phyloP scores from a whole-genome alignment of 2,113 vertebrate species.

The Gasterosteus aculeatus region DNA sequence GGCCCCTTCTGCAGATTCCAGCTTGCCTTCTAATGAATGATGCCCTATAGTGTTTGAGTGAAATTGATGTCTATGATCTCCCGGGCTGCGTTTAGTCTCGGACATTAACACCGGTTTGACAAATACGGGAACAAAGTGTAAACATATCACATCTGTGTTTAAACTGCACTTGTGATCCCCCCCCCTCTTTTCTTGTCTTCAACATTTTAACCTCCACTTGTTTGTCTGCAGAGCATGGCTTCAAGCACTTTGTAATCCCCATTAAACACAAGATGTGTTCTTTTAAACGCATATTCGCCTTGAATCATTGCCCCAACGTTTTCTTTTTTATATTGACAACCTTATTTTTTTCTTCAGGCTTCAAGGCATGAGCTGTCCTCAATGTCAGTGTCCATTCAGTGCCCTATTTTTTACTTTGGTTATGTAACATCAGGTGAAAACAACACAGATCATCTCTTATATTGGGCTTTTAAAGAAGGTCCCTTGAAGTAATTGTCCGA shows the following conservation, averaged over 20 bases:
- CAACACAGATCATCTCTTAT: constrained; percentile 4
- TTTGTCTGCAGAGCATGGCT: neutral
- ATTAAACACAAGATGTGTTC: neutral
- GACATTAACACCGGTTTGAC: neutral
- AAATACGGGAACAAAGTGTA: constrained; percentile 21
- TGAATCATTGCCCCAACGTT: neutral
- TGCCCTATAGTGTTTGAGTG: neutral
- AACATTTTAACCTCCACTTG: neutral
- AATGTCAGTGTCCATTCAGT: neutral
- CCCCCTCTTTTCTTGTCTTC: neutral
- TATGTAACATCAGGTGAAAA: constrained; percentile 32
- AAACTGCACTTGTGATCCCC: neutral
- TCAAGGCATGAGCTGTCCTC: constrained; percentile 21
- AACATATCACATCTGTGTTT: neutral
- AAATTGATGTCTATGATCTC: constrained; percentile 19
- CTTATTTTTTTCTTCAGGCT: neutral
- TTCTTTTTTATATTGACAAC: neutral
- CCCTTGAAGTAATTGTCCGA: constrained; percentile 2
- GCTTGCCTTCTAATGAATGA: neutral
- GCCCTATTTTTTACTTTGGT: constrained; percentile 1
- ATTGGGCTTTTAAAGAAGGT: constrained; percentile 9
- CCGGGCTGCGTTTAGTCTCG: neutral
- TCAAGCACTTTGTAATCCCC: neutral
- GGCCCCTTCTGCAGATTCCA: neutral
- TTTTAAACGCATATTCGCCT: neutral